These are phyloP conservation scores for Rana temporaria DNA, from an alignment of 2,113 vertebrate genomes.

Conservation along the genomic window DNA sequence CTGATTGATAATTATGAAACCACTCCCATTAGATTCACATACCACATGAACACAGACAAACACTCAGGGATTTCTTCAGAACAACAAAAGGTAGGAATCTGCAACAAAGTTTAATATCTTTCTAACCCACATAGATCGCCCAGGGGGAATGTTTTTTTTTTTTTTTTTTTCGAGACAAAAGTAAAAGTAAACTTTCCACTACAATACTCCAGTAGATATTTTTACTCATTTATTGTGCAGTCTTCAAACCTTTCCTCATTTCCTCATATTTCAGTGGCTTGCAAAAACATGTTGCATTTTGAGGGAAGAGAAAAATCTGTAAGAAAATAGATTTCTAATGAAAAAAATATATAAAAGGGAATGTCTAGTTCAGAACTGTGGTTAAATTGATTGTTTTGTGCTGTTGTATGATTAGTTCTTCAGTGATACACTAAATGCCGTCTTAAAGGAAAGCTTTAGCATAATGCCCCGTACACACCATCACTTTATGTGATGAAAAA, in stretches of 20 bases:
- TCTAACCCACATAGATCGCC: too few relatives aligned
- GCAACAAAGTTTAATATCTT: too few relatives aligned
- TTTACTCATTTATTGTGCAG: not conserved
- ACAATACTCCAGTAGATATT: not conserved
- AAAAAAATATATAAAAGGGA: slow-evolving; percentile 11
- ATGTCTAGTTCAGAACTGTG: slow-evolving; percentile 15
- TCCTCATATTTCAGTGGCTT: not conserved
- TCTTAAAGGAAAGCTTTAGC: slow-evolving; percentile 40
- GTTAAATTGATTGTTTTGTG: slow-evolving; percentile 38
- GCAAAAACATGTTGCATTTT: not conserved
- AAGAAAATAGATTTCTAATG: not conserved
- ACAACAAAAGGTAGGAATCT: too few relatives aligned
- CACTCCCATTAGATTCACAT: too few relatives aligned
- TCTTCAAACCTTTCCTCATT: not conserved
- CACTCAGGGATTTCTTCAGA: too few relatives aligned
- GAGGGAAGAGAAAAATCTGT: not conserved
- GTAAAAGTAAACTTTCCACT: not conserved
- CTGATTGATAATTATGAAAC: too few relatives aligned
- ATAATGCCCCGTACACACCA: too few relatives aligned
- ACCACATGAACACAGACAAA: too few relatives aligned
- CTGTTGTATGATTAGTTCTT: slow-evolving; percentile 38
- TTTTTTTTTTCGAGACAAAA: too few relatives aligned
- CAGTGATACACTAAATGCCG: slow-evolving; percentile 33
- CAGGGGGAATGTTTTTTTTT: too few relatives aligned
- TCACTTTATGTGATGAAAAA: too few relatives aligned